Conservation (phyloP, 2,888 invertebrate species). For the Amiota minor region DNA sequence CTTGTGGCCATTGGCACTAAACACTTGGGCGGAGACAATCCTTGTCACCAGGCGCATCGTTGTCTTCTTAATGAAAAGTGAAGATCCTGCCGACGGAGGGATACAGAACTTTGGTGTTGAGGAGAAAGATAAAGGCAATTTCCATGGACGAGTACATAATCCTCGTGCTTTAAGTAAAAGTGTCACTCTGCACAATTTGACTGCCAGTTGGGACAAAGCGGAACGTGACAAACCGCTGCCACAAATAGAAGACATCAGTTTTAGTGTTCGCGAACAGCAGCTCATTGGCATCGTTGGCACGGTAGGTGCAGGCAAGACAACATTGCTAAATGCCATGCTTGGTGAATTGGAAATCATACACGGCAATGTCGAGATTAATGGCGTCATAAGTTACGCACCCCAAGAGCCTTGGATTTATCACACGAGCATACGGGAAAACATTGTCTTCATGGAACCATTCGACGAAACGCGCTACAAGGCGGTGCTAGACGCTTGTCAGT, state of each 20-base stretch:
- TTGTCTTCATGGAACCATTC: slow-evolving; percentile 85
- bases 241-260: slow-evolving; percentile 73
- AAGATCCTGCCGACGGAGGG: slow-evolving; percentile 64
- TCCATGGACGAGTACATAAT: slow-evolving; percentile 57
- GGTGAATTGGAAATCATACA: slow-evolving; percentile 79
- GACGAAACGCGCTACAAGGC: slow-evolving; percentile 75
- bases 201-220: slow-evolving; percentile 75
- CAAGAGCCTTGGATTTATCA: slow-evolving; percentile 89
- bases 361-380: slow-evolving; percentile 78
- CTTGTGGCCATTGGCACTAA: slow-evolving; percentile 85
- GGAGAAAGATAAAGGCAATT: slow-evolving; percentile 58
- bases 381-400: slow-evolving; percentile 82
- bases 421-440: slow-evolving; percentile 90
- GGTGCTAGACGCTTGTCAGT: slow-evolving; percentile 77
- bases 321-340: slow-evolving; percentile 82
- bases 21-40: slow-evolving; percentile 83
- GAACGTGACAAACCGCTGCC: slow-evolving; percentile 48
- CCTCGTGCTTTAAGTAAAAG: slow-evolving; percentile 60
- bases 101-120: slow-evolving; percentile 57
- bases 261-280: slow-evolving; percentile 65
- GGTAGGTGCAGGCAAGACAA: slow-evolving; percentile 84
- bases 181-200: slow-evolving; percentile 73
- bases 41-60: slow-evolving; percentile 83
- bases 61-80: slow-evolving; percentile 75
- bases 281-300: slow-evolving; percentile 79